Evolutionary conservation across 2,113 vertebrate species (phyloP).

Genomic region (Syngnathus floridae): DNA sequence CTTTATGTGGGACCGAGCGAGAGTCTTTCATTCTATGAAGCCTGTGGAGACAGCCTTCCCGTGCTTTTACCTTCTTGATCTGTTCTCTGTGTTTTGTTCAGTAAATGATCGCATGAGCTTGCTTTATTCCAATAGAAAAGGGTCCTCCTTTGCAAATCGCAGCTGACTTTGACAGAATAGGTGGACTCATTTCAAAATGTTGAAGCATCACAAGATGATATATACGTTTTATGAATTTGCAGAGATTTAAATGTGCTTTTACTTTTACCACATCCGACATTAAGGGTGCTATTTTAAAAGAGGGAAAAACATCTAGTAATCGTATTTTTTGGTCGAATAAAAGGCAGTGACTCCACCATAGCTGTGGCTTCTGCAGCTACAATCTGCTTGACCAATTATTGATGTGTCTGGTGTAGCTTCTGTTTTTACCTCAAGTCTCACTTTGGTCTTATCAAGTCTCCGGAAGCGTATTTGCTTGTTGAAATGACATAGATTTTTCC

Average conservation of each 20-base stretch:
- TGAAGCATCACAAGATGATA: background rate
- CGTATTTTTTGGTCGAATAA: background rate
- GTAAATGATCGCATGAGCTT: constrained; percentile 11
- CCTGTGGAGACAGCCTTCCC: constrained; percentile 17
- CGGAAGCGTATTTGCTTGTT: constrained; percentile 41
- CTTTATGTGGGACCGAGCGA: constrained; percentile 53
- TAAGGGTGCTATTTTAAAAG: background rate
- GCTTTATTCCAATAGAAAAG: constrained; percentile 21
- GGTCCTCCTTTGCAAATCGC: background rate
- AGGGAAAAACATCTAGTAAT: background rate
- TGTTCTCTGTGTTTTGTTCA: background rate
- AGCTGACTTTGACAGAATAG: background rate
- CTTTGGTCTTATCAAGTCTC: constrained; percentile 45
- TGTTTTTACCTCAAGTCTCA: constrained; percentile 40
- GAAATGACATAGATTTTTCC: constrained; percentile 38
- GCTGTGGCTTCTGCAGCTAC: constrained; percentile 34
- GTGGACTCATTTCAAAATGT: background rate
- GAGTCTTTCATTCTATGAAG: constrained; percentile 34
- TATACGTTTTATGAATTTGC: background rate
- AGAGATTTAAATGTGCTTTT: background rate
- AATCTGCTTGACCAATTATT: constrained; percentile 20
- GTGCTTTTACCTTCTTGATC: constrained; percentile 9
- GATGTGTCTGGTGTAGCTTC: constrained; percentile 30
- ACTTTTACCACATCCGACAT: background rate
- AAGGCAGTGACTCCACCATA: background rate